Evolutionary conservation across 2,888 invertebrate species (phyloP), one percentile per base, ranked within the genome.

Genomic region (Aphidoletes aphidimyza): DNA sequence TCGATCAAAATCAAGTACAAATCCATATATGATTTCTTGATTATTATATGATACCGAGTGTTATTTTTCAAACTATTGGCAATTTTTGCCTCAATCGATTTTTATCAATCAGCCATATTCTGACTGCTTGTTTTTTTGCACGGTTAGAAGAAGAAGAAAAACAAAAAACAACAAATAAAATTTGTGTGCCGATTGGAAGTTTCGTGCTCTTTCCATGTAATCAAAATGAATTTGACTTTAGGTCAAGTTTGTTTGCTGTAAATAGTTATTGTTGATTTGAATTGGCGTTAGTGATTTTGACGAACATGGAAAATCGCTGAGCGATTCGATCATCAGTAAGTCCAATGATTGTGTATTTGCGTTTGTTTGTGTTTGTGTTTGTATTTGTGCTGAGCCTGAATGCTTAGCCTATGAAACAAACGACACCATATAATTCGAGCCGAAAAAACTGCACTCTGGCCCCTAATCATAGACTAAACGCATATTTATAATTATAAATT

Each of bases 141-240:
- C 2, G n/a, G 26, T 22, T 8, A n/a, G n/a, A n/a, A n/a, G n/a
- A n/a, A n/a, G n/a, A n/a, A n/a, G n/a, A n/a, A n/a, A n/a, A n/a
- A n/a, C n/a, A n/a, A n/a, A n/a, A n/a, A n/a, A n/a, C n/a, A n/a
- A n/a, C n/a, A n/a, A n/a, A n/a, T n/a, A n/a, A n/a, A n/a, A n/a
- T 11, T 22, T 1, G n/a, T 54, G 2, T 54, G 54, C 1, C 30
- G 69, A 69, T 69, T 69, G 69, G 30, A 69, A 69, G 17, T 69
- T 69, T 69, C 69, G 30, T 69, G 69, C 30, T 69, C 69, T 81
- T n/a, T 81, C 37, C 37, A 81, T 81, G 37, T 81, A 81, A 81
- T 81, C 81, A 81, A 81, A 81, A 81, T 81, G 81, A 81, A 81
- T 81, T 81, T 81, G 81, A 81, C 81, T 81, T 81, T 81, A 81